These are phyloP conservation scores for Mesoclemmys tuberculata DNA, from an alignment of 2,113 vertebrate species.

Conservation along the genomic window DNA sequence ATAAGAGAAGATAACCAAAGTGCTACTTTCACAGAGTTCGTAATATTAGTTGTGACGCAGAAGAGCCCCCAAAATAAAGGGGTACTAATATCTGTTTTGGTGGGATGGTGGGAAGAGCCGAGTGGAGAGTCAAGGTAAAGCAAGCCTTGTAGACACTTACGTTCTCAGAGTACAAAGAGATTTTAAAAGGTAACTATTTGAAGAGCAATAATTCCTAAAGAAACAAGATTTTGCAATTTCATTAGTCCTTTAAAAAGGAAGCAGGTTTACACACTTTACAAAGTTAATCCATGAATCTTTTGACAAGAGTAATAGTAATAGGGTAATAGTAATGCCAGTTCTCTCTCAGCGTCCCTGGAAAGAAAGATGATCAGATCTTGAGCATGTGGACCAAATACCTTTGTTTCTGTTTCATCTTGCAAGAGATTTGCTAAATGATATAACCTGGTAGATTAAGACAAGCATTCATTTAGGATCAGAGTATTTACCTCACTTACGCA, in stretches of 20 bases:
- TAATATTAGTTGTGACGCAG: not conserved
- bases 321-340: not conserved
- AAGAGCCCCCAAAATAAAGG: not conserved
- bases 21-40: not conserved
- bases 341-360: not conserved
- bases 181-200: not conserved
- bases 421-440: not conserved
- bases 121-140: not conserved
- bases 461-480: not conserved
- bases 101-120: not conserved
- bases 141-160: not conserved
- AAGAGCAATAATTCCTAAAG: not conserved
- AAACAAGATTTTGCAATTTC: not conserved
- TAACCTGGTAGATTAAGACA: not conserved
- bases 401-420: not conserved
- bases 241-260: not conserved
- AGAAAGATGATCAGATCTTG: not conserved
- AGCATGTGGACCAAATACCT: not conserved
- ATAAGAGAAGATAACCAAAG: too few species aligned
- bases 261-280: not conserved
- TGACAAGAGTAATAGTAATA: not conserved
- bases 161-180: not conserved
- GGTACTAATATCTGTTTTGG: not conserved
- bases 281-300: not conserved
- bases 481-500: not conserved